Conservation (phyloP, 1,140 invertebrate species). For the Theocolax elegans region DNA sequence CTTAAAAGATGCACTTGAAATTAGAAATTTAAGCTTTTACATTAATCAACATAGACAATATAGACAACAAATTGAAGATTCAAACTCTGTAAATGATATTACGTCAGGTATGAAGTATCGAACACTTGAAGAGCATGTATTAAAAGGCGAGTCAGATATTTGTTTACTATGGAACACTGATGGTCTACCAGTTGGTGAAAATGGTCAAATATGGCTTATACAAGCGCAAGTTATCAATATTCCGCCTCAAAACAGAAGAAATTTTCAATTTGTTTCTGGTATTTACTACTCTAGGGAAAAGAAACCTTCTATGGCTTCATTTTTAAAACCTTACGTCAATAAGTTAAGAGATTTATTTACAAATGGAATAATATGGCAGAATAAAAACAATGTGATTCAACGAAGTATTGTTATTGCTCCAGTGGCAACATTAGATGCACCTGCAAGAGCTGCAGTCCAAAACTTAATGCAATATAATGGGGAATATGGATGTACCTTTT, state of each 20-base stretch:
- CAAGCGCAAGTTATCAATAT: conserved; percentile 34
- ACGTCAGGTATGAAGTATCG: neutral
- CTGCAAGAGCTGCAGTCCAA: conserved; percentile 26
- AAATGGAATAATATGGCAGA: conserved; percentile 22
- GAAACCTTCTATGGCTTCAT: conserved; percentile 27
- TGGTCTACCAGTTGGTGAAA: conserved; percentile 11
- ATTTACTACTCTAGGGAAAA: conserved; percentile 23
- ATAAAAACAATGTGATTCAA: neutral
- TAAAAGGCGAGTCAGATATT: neutral
- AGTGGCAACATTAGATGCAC: conserved; percentile 22
- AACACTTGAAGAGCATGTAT: neutral
- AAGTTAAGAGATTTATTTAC: conserved; percentile 7
- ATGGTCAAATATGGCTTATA: conserved; percentile 8
- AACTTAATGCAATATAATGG: conserved; percentile 32
- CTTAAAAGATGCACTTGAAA: neutral
- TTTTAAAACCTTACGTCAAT: conserved; percentile 23
- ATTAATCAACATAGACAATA: neutral
- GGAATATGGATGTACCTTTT: conserved; percentile 17
- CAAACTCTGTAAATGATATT: neutral
- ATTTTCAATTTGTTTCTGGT: conserved; percentile 35
- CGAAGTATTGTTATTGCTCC: conserved; percentile 32
- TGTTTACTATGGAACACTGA: conserved; percentile 38
- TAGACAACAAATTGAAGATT: neutral
- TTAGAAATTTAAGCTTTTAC: neutral
- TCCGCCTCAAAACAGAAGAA: conserved; percentile 9